Evolutionary conservation across 2,888 invertebrate genomes (phyloP), one percentile per base, ranked within the genome.

Genomic region (Salpingus planirostris): DNA sequence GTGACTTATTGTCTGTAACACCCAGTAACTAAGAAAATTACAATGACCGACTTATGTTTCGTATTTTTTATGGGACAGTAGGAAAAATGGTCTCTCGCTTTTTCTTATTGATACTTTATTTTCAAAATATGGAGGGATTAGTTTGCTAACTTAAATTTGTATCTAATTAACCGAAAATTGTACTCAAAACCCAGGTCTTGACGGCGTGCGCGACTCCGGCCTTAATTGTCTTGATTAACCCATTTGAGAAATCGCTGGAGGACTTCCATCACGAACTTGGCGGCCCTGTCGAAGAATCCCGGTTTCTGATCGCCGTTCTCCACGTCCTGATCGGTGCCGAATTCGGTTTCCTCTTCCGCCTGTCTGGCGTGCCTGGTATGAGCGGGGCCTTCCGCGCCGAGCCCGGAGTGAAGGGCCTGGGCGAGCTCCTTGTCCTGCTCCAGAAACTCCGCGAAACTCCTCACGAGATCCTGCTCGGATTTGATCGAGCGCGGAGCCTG

Each of bases 231-330:
- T 37, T 59, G 48, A 57, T 65, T 65, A 52, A 65, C 49, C 65
- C 65, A 65, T 50, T 59, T 65, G 52, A 65, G 58, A 59, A 65
- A 65, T 52, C 62, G 46, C 54, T 65, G 65, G 13, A 65, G 38
- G 22, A 65, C 49, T 44, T 65, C 64, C 38, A 64, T 52, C 4
- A 65, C 59, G 33, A 65, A 65, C 41, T 63, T 63, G 11, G 64
- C 63, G 2, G 65, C 65, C 28, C 60, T 47, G 35, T 65, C 64
- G 36, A 65, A 59, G 40, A 65, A 65, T 10, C 65, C 65, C n/a
- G 49, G 40, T 29, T 49, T 40, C 3, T 38, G 18, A 11, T 38
- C 42, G 2, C 12, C 21, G 6, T 44, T 36, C 11, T 40, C 27
- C 2, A 34, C 43, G 11, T 21, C 43, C 4, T 31, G 41, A 15